These are phyloP conservation scores for Pandemis heparana DNA, from an alignment of 2,888 invertebrate species.

Conservation along the genomic window DNA sequence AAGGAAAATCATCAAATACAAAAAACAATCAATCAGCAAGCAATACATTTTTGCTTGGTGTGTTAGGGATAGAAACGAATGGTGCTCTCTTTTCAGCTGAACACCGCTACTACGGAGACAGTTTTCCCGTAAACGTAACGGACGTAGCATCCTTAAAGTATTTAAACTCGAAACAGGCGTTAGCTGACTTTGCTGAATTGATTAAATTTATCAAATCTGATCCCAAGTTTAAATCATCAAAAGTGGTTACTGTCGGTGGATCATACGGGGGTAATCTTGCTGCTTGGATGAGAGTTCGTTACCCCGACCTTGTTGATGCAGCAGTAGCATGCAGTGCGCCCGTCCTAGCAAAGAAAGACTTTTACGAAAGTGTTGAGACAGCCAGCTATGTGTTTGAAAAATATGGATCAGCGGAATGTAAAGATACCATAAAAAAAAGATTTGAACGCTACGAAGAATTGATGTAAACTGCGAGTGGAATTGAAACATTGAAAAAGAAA, in stretches of 20 bases:
- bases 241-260: conserved; percentile 74
- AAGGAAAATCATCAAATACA: conserved; percentile 56
- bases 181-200: conserved; percentile 69
- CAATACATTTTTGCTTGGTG: conserved; percentile 65
- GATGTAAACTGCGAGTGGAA: conserved; percentile 62
- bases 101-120: conserved; percentile 77
- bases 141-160: conserved; percentile 62
- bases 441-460: conserved; percentile 64
- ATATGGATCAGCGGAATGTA: conserved; percentile 64
- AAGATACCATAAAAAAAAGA: conserved; percentile 57
- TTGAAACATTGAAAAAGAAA: conserved; percentile 63
- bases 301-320: conserved; percentile 71
- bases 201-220: conserved; percentile 58
- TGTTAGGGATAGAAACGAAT: conserved; percentile 70
- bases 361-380: conserved; percentile 72
- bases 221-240: conserved; percentile 59
- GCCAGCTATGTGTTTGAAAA: conserved; percentile 70
- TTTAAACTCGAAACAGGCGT: conserved; percentile 70
- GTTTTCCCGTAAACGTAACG: conserved; percentile 53
- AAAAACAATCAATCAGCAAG: conserved; percentile 44
- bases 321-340: conserved; percentile 74
- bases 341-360: conserved; percentile 73
- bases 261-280: conserved; percentile 78
- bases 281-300: conserved; percentile 72
- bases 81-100: conserved; percentile 73